Base-by-base conservation (phyloP, 2,888 invertebrate species). In the Sarcophaga subvicina region DNA sequence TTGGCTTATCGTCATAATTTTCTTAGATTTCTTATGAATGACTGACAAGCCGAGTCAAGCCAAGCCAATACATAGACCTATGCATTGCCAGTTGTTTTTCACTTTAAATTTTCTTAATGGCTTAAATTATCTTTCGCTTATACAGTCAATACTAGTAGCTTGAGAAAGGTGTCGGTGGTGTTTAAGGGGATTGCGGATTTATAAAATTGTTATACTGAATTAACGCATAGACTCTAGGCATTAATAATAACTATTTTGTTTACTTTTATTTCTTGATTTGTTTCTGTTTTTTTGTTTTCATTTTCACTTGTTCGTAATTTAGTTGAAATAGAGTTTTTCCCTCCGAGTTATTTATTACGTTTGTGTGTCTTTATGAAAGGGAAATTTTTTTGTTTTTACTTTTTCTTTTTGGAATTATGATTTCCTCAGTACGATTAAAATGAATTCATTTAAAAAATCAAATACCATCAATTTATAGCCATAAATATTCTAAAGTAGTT, bases 191-290 rank as follows among this genome's bases (percentile, higher is more conserved):
- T 72, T 71, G n/a, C 49, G 63, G 63, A 49, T 54, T 63, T 64
- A 12, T 66, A 67, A 67, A 59, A 45, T 14, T 73, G 77, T 86
- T 83, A 70, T 62, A 69, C 17, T 63, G 54, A 81, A 79, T 78
- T 60, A 49, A 62, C 78, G 66, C 75, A 60, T 75, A 78, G 64
- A 14, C 66, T 73, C 37, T 8, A 10, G 69, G 27, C 77, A 63
- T 75, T 73, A 75, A 20, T 66, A 75, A 62, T 70, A 79, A 76
- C 17, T 17, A 14, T 54, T 54, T 17, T 54, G 4, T 17, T 54
- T 54, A 12, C 54, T 14, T 54, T 54, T 17, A 54, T 54, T 14
- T 54, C 17, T 54, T 17, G 17, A 14, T 49, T 79, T 67, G 67
- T 70, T 78, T 25, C 64, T 12, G 75, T 76, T 62, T 66, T 59